Percentiles rank a stretch among this genome's conserved stretches.
Evolutionary conservation across 1,140 invertebrate species (phyloP).

Genomic region (Caenorhabditis elegans): WBcel235 BX284604.4:7457001-7457500

Average conservation of each 20-base stretch:
- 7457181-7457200: background rate
- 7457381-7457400: background rate
- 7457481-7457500: background rate
- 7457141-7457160: background rate
- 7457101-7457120: background rate
- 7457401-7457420: background rate
- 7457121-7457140: background rate
- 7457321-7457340: background rate
- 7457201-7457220: background rate
- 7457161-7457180: background rate
- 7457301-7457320: background rate
- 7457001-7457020: background rate
- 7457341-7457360: background rate
- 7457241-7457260: constrained; percentile 1
- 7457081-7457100: background rate
- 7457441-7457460: no score
- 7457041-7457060: no score
- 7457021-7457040: no score
- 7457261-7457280: constrained; percentile 26
- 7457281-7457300: background rate
- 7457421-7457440: background rate
- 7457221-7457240: background rate
- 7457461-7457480: background rate
- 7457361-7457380: background rate
- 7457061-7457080: background rate